phyloP scores from a whole-genome alignment of 2,888 invertebrate species.

The Podotricha telesiphe region DNA sequence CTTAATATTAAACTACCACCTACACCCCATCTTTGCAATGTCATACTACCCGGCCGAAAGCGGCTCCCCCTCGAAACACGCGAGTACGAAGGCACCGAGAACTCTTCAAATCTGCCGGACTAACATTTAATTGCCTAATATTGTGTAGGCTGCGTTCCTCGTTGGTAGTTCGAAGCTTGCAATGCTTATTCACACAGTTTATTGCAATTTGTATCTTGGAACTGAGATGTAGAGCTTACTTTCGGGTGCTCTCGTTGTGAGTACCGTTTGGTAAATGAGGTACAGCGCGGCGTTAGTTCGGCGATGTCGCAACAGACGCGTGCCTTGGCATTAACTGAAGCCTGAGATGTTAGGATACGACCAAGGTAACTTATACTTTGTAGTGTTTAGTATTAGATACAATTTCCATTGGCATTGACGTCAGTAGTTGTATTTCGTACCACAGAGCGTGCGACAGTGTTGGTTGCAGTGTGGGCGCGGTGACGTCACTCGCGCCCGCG shows the following conservation, averaged over 20 bases:
- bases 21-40: slow-evolving; percentile 61
- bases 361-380: slow-evolving; percentile 53
- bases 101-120: slow-evolving; percentile 53
- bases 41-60: slow-evolving; percentile 53
- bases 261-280: slow-evolving; percentile 63
- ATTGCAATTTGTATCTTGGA: background rate
- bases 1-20: slow-evolving; percentile 73
- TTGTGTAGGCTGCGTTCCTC: slow-evolving; percentile 69
- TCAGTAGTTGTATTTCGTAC: slow-evolving; percentile 27
- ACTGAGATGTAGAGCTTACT: slow-evolving; percentile 41
- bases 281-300: slow-evolving; percentile 49
- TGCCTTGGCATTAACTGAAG: slow-evolving; percentile 59
- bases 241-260: slow-evolving; percentile 43
- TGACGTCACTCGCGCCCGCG: slow-evolving; percentile 60
- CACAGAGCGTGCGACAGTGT: slow-evolving; percentile 5
- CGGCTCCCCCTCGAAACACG: slow-evolving; percentile 41
- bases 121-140: slow-evolving; percentile 71
- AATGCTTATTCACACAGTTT: slow-evolving; percentile 47
- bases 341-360: slow-evolving; percentile 31
- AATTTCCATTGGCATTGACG: slow-evolving; percentile 40
- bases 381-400: slow-evolving; percentile 42
- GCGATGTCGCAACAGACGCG: slow-evolving; percentile 74
- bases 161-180: slow-evolving; percentile 59
- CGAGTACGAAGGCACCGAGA: slow-evolving; percentile 40
- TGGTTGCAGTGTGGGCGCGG: slow-evolving; percentile 58